Percentiles rank a stretch among this genome's conserved stretches.
These are phyloP conservation scores for Dicerorhinus sumatrensis DNA, from an alignment of 2,113 vertebrate species.

Conservation along the genomic window DNA sequence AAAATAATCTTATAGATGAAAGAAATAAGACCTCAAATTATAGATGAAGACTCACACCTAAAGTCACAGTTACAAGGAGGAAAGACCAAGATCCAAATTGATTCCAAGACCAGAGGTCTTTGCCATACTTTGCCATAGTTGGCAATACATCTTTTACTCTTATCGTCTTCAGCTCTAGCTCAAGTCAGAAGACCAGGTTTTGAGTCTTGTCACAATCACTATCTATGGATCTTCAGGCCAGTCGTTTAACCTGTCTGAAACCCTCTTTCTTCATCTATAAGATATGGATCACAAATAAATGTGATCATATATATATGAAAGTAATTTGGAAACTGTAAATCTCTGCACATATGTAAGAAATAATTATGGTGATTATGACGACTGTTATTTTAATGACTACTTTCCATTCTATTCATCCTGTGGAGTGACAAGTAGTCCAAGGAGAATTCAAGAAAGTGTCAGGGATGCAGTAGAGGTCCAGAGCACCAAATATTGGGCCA, in stretches of 20 bases:
- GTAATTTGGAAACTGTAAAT: background rate
- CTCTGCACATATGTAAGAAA: background rate
- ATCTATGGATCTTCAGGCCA: background rate
- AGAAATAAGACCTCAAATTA: background rate
- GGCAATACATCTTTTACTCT: background rate
- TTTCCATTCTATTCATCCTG: background rate
- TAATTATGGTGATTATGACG: background rate
- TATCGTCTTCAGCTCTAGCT: background rate
- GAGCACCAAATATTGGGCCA: background rate
- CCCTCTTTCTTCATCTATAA: background rate
- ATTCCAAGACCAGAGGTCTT: background rate
- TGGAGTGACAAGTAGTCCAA: background rate
- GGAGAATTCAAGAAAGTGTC: background rate
- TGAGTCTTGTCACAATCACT: background rate
- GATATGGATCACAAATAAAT: background rate
- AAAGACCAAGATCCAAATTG: background rate
- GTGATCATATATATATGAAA: no score
- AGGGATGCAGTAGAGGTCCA: background rate
- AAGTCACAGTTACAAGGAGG: background rate
- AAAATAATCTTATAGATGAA: background rate
- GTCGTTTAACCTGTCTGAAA: background rate
- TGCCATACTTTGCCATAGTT: background rate
- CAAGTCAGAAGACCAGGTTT: background rate
- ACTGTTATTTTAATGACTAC: background rate
- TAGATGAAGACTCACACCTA: background rate